Evolutionary conservation across 2,888 invertebrate species (phyloP), one percentile per base, ranked within the genome.

Genomic region (Drosophila niveifrons): DNA sequence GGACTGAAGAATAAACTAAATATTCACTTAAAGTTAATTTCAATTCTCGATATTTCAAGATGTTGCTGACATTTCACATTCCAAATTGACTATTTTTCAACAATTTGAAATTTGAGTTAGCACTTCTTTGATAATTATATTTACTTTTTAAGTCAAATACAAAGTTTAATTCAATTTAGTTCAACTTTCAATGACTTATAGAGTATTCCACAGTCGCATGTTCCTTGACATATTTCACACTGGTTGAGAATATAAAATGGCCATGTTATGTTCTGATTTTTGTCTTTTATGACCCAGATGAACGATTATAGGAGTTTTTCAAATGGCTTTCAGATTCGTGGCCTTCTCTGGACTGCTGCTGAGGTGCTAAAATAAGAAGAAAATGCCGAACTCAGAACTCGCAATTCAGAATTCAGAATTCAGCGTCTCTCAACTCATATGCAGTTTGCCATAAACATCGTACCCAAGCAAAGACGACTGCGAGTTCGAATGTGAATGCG

Each of bases 281-380:
- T 67, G 85, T 78, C 70, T 66, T 88, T 85, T 88, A 82, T 72
- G 75, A 65, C 64, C 59, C 47, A 55, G 11, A 74, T 78, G 78
- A 84, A 81, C 67, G 85, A 81, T 87, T 87, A 82, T 82, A 75
- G 75, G 23, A 23, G 6, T 23, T 23, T 48, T 29, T 65, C 39
- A 74, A 64, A 70, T 63, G 67, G 57, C 31, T 43, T 43, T 34
- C 36, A 18, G 43, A 13, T 3, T 11, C 10, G 34, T 11, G 3
- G 52, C 2, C n/a, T 17, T 2, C 3, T 13, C 17, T 13, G 15
- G 11, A 29, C 36, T 8, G 39, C 31, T 13, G 34, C 1, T 17
- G 28, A 72, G 73, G 76, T 76, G 71, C 48, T 61, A 75, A 74
- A 75, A n/a, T n/a, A n/a, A 47, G 46, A 31, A 52, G 48, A 46